phyloP scores from a whole-genome alignment of 2,797 vertebrate species.

The Hoplostethus atlanticus region DNA sequence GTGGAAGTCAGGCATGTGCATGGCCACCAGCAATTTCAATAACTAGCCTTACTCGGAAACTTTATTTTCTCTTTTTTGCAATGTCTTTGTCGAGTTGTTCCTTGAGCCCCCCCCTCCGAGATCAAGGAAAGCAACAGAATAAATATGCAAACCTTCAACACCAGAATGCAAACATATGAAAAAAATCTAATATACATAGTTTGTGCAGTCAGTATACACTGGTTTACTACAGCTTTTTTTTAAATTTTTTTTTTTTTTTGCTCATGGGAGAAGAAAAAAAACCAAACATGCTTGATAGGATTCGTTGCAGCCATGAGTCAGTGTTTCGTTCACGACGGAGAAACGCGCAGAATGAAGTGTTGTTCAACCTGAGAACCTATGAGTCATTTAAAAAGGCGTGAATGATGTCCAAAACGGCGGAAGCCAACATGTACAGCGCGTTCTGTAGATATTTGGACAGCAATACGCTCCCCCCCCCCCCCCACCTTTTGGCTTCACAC shows the following conservation, averaged over 20 bases:
- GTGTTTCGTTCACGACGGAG: slow-evolving; percentile 47
- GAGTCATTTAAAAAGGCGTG: slow-evolving; percentile 62
- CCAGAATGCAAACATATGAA: slow-evolving; percentile 68
- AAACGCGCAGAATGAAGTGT: slow-evolving; percentile 59
- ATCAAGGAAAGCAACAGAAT: slow-evolving; percentile 57
- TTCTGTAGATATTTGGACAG: slow-evolving; percentile 41
- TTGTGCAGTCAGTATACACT: slow-evolving; percentile 77
- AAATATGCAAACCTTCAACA: slow-evolving; percentile 78
- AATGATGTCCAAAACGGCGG: slow-evolving; percentile 52
- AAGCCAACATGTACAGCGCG: slow-evolving; percentile 36
- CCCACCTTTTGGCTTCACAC: not conserved
- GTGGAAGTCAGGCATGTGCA: slow-evolving; percentile 47
- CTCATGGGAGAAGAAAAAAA: slow-evolving; percentile 62
- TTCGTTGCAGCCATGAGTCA: slow-evolving; percentile 56
- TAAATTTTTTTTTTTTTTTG: slow-evolving; percentile 48
- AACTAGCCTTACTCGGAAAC: slow-evolving; percentile 14
- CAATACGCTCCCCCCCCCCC: not conserved
- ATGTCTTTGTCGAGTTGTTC: slow-evolving; percentile 22
- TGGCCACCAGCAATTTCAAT: slow-evolving; percentile 7
- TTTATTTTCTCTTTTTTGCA: not conserved
- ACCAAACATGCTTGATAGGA: slow-evolving; percentile 74
- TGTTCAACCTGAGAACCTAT: slow-evolving; percentile 83
- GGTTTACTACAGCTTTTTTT: slow-evolving; percentile 49
- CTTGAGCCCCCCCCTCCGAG: slow-evolving; percentile 34
- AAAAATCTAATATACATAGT: slow-evolving; percentile 77